Conservation (phyloP, 2,888 invertebrate species). For the Exephanes ischioxanthus region DNA sequence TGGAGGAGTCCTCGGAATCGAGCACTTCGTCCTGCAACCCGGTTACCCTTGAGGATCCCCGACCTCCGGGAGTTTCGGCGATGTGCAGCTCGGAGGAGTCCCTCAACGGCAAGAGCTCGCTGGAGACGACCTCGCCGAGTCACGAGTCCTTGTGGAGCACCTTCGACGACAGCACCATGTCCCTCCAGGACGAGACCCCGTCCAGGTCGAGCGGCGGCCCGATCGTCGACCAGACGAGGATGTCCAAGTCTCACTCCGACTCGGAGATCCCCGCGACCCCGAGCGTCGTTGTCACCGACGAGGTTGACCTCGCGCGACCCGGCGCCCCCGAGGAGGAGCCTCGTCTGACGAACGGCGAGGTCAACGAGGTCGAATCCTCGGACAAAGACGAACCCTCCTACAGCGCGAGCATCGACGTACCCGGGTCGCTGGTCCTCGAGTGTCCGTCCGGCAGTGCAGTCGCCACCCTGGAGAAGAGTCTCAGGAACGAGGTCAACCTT, state of each 20-base stretch:
- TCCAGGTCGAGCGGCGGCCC: slow-evolving; percentile 8
- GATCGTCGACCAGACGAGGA: slow-evolving; percentile 22
- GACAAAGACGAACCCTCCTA: slow-evolving; percentile 71
- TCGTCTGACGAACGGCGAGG: slow-evolving; percentile 37
- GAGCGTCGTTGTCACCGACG: slow-evolving; percentile 51
- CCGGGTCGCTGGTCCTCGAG: slow-evolving; percentile 71
- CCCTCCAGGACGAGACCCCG: slow-evolving; percentile 77
- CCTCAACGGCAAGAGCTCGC: slow-evolving; percentile 76
- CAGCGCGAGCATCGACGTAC: slow-evolving; percentile 72
- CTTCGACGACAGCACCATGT: slow-evolving; percentile 81
- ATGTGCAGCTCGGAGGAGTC: slow-evolving; percentile 76
- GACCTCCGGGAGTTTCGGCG: background rate
- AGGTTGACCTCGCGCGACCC: slow-evolving; percentile 68
- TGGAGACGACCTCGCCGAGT: slow-evolving; percentile 80
- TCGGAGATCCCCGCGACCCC: slow-evolving; percentile 73
- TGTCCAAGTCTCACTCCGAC: slow-evolving; percentile 79
- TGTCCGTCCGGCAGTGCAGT: slow-evolving; percentile 64
- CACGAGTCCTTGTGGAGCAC: slow-evolving; percentile 82
- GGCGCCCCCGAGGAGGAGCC: background rate
- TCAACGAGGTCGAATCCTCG: background rate
- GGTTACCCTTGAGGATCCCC: background rate
- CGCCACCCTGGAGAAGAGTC: slow-evolving; percentile 27
- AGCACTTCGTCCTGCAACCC: slow-evolving; percentile 67
- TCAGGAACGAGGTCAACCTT: slow-evolving; percentile 72
- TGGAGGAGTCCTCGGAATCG: slow-evolving; percentile 76